Conservation (phyloP, 23 tunicate genomes). For the Oikopleura albicans region DNA sequence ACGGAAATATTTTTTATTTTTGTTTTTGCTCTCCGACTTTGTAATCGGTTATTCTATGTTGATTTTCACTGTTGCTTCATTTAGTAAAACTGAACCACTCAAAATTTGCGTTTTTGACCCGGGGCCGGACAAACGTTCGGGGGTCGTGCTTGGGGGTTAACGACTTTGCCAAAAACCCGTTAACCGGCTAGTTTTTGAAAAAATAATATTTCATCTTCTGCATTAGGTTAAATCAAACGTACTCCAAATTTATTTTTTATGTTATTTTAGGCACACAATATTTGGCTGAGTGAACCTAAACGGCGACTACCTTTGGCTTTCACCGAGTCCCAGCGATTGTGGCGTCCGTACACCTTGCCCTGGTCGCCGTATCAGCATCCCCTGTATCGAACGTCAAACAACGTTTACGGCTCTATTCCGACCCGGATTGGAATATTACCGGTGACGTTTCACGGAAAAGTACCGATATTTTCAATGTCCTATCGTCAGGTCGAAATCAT, state of each 20-base stretch:
- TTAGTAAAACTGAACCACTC: no score
- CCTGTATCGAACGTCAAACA: neutral
- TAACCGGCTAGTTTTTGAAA: no score
- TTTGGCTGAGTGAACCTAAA: neutral
- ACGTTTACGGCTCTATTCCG: neutral
- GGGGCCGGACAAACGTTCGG: neutral
- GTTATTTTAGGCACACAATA: neutral
- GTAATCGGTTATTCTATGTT: no score
- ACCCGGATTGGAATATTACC: neutral
- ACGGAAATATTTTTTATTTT: no score
- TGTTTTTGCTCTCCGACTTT: no score
- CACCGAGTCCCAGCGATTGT: neutral
- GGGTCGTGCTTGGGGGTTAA: neutral
- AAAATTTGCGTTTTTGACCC: neutral
- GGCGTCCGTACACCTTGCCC: neutral
- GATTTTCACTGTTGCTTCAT: no score
- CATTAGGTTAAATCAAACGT: neutral
- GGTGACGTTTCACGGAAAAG: neutral
- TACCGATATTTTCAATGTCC: neutral
- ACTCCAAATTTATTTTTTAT: neutral
- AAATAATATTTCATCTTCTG: neutral
- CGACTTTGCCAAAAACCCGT: no score
- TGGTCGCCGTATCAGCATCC: conserved; percentile 3
- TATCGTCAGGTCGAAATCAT: neutral
- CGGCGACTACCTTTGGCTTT: neutral